These are phyloP conservation scores for Solenodon paradoxus DNA, from an alignment of 2,113 vertebrate genomes.

Conservation along the genomic window DNA sequence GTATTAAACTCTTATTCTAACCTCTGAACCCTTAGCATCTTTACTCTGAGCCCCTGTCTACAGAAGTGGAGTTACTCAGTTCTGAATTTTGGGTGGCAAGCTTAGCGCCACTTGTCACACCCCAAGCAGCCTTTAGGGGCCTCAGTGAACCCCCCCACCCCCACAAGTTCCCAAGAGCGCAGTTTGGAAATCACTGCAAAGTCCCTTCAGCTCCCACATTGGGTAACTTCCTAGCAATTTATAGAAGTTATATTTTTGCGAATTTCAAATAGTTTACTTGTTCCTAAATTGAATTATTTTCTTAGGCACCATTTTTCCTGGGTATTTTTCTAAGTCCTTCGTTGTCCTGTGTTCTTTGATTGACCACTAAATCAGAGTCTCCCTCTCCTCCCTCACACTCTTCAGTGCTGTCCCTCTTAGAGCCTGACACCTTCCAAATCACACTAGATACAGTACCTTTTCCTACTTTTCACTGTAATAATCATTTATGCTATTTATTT, in stretches of 20 bases:
- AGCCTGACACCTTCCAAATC: neutral
- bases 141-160: too few species aligned
- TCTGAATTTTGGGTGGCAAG: neutral
- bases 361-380: too few species aligned
- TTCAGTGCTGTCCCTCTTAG: neutral
- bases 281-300: neutral
- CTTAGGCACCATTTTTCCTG: neutral
- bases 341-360: neutral
- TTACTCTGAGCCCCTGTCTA: neutral
- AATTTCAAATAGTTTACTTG: conserved; percentile 14
- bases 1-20: neutral
- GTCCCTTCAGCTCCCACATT: neutral
- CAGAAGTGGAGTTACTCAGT: neutral
- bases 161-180: neutral
- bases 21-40: neutral
- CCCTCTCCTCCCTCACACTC: too few species aligned
- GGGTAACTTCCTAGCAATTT: neutral
- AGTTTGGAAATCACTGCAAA: neutral
- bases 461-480: neutral
- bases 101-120: neutral
- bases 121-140: neutral
- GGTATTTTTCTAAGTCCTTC: neutral
- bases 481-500: conserved; percentile 5
- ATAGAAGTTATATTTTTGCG: neutral
- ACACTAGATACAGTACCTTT: neutral